Base-by-base conservation (phyloP, 2,113 vertebrate species). In the Melanerpes formicivorus region DNA sequence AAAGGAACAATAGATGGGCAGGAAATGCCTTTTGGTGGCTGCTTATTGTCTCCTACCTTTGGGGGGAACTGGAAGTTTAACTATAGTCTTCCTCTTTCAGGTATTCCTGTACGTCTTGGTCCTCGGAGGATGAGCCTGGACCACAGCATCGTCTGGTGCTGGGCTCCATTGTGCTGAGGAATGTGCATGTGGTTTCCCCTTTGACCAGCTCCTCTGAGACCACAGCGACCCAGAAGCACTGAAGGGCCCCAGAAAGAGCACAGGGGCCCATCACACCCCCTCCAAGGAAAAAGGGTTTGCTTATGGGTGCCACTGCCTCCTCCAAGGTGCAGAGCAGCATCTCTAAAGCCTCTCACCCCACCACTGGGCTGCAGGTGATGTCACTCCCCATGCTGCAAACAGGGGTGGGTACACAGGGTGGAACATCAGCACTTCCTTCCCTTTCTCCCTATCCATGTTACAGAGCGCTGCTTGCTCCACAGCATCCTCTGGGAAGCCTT, bases 1-100 rank as follows among this genome's bases (percentile, higher is more conserved):
- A 86, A 5, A 9, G 30, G 34, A 94, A 97, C 90, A 93, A 96
- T 96, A 70, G 80, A 90, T 73, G 46, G 73, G 42, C 90, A 96
- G 95, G 96, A 97, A 97, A 93, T 81, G 67, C 83, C 80, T 94
- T 90, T 78, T 85, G 71, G 17, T 77, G 75, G 80, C 90, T 77
- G 71, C 34, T 90, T 73, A 94, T 96, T 96, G 95, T 96, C 92
- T 96, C 79, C 90, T 72, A 94, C 94, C 87, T 96, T 96, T 82
- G 80, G 40, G 82, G 93, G 85, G 73, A 96, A 95, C 93, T 91
- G 93, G 93, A 95, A 95, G 93, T 95, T 96, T 94, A 95, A 79
- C 79, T 93, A 72, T 18, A 91, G 77, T 93, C 66, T 96, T 95
- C 87, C 91, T 87, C 71, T 91, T 69, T 82, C 95, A 96, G 95